These are phyloP conservation scores for Drosophila vallismaia DNA, from an alignment of 2,888 invertebrate genomes.

Conservation along the genomic window DNA sequence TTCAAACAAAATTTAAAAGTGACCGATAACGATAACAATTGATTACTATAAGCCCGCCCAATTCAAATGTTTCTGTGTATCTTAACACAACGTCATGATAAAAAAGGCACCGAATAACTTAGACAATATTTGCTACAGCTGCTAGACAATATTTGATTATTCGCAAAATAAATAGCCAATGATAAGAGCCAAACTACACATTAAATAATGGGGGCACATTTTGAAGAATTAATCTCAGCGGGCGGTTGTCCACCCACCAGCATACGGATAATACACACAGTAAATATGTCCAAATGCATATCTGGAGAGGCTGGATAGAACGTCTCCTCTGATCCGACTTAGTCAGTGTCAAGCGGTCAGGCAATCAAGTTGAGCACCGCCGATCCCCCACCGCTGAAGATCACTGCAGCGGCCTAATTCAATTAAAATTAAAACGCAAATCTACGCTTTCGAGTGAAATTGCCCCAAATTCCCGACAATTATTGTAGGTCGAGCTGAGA, in stretches of 20 bases:
- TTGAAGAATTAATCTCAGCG: slow-evolving; percentile 57
- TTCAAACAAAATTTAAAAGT: not conserved
- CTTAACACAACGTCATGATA: not conserved
- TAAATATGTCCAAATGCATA: slow-evolving; percentile 69
- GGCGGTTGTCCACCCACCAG: slow-evolving; percentile 29
- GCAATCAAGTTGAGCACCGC: slow-evolving; percentile 47
- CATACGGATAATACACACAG: slow-evolving; percentile 45
- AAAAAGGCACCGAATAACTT: not conserved
- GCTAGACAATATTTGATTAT: slow-evolving; percentile 36
- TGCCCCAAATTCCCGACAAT: slow-evolving; percentile 59
- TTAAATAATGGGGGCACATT: slow-evolving; percentile 39
- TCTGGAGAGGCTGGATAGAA: slow-evolving; percentile 44
- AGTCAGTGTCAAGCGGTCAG: slow-evolving; percentile 65
- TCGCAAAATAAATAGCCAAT: slow-evolving; percentile 36
- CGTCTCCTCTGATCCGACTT: slow-evolving; percentile 20
- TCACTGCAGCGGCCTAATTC: slow-evolving; percentile 69
- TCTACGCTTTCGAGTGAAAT: slow-evolving; percentile 70
- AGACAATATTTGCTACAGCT: slow-evolving; percentile 1
- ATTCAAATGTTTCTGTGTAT: not conserved
- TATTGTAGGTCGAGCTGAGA: slow-evolving; percentile 30
- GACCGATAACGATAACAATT: not conserved
- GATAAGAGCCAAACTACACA: slow-evolving; percentile 40
- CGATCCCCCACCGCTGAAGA: slow-evolving; percentile 14
- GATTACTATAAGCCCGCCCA: not conserved
- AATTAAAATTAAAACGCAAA: slow-evolving; percentile 75